Base-by-base conservation (phyloP, 2,888 invertebrate genomes). In the Drepanosiphum platanoidis region DNA sequence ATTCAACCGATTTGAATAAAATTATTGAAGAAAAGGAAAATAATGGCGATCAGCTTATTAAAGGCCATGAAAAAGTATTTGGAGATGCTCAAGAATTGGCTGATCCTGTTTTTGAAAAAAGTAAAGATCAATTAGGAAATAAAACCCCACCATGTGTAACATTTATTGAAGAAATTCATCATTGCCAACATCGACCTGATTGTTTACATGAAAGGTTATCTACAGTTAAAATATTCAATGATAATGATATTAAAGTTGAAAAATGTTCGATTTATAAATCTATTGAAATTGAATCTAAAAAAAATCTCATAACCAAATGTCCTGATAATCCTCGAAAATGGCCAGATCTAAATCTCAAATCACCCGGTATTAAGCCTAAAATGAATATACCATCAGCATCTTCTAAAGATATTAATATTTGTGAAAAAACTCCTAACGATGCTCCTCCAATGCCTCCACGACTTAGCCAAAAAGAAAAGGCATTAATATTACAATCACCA, bases 141-240 rank as follows among this genome's bases (percentile, higher is more conserved):
- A 98, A 99, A 89, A 98, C 99, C 92, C 99, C 99, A 87, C 99
- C 99, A 3, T 99, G 98, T 91, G 98, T 99, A 89, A 99, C 99
- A 87, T 99, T 99, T 91, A 94, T 97, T 5, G 96, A 96, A 5
- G 98, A 98, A 91, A 98, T 99, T 87, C 98, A 99, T 89, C 98
- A 99, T 91, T 99, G 99, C 90, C 99, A 99, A 91, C 98, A 99
- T 91, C 98, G 98, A 90, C 98, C 98, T 0, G 99, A 99, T 90
- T 97, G 97, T 90, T 93, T 98, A 88, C 94, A 93, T 78, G 95
- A 91, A 93, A 94, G 88, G 99, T 97, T 90, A 92, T 99, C 88
- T 97, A 98, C 90, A 94, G 93, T 71, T 90, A 99, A 88, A 94
- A 96, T 88, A 9, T 96, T 98, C 89, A 92, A 92, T 86, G 96